Conservation (phyloP, 1,140 invertebrate genomes). For the Drosophila paulistorum region DNA sequence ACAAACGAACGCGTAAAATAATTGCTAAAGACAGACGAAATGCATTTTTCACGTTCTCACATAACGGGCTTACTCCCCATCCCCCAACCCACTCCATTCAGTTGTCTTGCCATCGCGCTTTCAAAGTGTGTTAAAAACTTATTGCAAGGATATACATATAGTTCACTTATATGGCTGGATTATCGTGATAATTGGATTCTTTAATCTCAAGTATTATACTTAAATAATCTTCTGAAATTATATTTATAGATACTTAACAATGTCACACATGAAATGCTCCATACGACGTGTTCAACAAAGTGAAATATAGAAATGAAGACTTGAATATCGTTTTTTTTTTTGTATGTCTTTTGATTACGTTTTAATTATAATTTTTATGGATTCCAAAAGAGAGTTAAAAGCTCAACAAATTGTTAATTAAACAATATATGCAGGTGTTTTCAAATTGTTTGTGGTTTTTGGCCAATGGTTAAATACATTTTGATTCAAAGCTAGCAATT, state of each 20-base stretch:
- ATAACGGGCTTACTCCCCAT: background rate
- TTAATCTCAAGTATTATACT: no score
- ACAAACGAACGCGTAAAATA: slow-evolving; percentile 10
- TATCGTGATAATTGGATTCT: no score
- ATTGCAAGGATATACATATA: no score
- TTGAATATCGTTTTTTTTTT: background rate
- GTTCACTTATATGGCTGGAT: no score
- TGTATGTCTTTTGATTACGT: background rate
- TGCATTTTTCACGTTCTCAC: slow-evolving; percentile 7
- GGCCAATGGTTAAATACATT: background rate
- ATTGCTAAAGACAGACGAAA: slow-evolving; percentile 6
- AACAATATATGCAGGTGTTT: background rate
- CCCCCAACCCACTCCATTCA: no score
- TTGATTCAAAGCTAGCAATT: background rate
- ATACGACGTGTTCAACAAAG: no score
- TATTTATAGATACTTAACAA: no score
- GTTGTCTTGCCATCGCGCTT: no score
- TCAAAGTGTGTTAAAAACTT: no score
- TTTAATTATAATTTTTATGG: background rate
- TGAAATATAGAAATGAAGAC: no score
- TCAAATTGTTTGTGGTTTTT: background rate
- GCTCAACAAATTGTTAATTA: background rate
- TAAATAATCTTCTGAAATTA: no score
- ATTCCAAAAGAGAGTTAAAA: background rate
- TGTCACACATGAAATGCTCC: background rate